Evolutionary conservation across 2,888 invertebrate species (phyloP), one percentile per base, ranked within the genome.

Genomic region (Erpobdella octoculata): DNA sequence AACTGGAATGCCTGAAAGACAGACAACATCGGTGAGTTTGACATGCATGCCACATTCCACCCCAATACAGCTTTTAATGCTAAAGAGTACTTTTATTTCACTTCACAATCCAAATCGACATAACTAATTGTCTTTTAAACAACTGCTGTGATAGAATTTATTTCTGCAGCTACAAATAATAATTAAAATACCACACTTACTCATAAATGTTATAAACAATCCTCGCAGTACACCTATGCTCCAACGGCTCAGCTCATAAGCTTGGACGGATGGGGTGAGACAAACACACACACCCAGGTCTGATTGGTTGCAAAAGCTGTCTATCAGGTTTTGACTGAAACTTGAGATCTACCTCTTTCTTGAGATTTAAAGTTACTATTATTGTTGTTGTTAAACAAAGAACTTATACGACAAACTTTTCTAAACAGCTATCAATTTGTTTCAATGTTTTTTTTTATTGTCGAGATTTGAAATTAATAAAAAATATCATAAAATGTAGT

Each of bases 191-290:
- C 1, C 28, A 62, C 15, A 33, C 4, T 31, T 28, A 62, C 46
- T 12, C 46, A 41, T 41, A n/a, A n/a, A 41, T 41, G n/a, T 41
- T 12, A 15, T 41, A 41, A 41, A 15, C 12, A 41, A 41, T 41
- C 37, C 31, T 21, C 33, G 46, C 75, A 76, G 76, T 75, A 76
- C 66, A 74, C 75, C 1, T 76, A 76, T 61, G 70, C 73, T 9
- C 75, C 76, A 15, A 73, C 76, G 2, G 76, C 76, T 4, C 76
- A 76, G 73, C 72, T 76, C n/a, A 74, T 76, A 65, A 76, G 74
- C 46, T 64, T 74, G 48, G 76, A 76, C 58, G 76, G 76, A 2
- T 75, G 73, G 59, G 73, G 72, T 25, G 76, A 76, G 35, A 73
- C 73, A 36, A 76, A 76, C 64, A 74, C 75, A 6, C 75, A 75